Percentiles rank a stretch among this genome's conserved stretches.
Evolutionary conservation across 2,797 vertebrate species (phyloP).

Genomic region (Pseudomugil gertrudae): DNA sequence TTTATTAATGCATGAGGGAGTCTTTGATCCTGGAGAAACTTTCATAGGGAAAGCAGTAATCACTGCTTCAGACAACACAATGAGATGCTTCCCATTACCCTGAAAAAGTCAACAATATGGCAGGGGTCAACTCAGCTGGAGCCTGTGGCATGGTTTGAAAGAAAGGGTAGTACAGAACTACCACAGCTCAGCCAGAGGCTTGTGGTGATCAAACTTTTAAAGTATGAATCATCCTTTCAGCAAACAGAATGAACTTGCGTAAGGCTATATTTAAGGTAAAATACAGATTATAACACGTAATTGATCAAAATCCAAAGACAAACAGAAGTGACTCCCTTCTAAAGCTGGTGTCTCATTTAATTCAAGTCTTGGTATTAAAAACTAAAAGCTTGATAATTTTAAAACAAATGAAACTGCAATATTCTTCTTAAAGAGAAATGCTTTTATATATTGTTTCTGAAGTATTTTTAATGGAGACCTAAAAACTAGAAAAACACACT

Average conservation of each 20-base stretch:
- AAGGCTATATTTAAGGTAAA: background rate
- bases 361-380: slow-evolving; percentile 5
- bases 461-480: background rate
- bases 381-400: background rate
- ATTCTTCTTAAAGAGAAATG: background rate
- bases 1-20: slow-evolving; percentile 80
- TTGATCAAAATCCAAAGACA: background rate
- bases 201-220: slow-evolving; percentile 31
- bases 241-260: background rate
- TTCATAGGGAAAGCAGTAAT: slow-evolving; percentile 73
- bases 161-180: slow-evolving; percentile 31
- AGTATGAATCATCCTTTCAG: slow-evolving; percentile 4
- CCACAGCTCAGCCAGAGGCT: slow-evolving; percentile 22
- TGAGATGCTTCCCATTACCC: slow-evolving; percentile 72
- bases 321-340: background rate
- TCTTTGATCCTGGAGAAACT: slow-evolving; percentile 79
- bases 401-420: background rate
- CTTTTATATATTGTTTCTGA: background rate
- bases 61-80: slow-evolving; percentile 70
- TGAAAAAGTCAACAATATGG: slow-evolving; percentile 62
- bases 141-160: slow-evolving; percentile 18
- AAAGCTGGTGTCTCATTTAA: slow-evolving; percentile 2
- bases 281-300: slow-evolving; percentile 5
- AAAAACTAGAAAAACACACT: background rate
- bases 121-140: slow-evolving; percentile 64